These are phyloP conservation scores for Trichonephila inaurata DNA, from an alignment of 1,140 invertebrate species.

Conservation along the genomic window DNA sequence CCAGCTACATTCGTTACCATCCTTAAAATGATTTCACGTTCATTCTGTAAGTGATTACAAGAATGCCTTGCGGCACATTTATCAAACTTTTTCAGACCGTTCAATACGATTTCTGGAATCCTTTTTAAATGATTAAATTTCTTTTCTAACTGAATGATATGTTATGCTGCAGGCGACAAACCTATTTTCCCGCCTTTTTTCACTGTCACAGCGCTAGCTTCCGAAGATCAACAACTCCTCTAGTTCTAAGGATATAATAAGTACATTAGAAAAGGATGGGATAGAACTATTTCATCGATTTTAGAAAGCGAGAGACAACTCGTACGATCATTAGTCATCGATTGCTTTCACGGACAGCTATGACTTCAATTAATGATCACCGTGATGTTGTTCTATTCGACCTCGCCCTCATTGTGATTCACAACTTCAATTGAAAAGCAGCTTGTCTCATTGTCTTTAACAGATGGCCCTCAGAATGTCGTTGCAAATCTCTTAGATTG, in stretches of 20 bases:
- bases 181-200: neutral
- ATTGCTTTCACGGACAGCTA: conserved; percentile 30
- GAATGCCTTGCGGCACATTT: too few relatives aligned
- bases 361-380: conserved; percentile 13
- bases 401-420: neutral
- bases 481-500: too few relatives aligned
- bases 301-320: neutral
- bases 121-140: conserved; percentile 12
- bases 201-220: neutral
- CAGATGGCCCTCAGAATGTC: neutral
- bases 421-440: neutral
- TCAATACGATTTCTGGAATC: too few relatives aligned
- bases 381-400: neutral
- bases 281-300: conserved; percentile 10
- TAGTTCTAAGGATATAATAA: neutral
- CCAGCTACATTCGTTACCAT: too few relatives aligned
- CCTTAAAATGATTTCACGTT: too few relatives aligned
- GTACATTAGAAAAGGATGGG: neutral
- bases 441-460: neutral
- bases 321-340: neutral
- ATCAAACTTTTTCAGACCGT: too few relatives aligned
- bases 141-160: neutral
- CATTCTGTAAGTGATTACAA: too few relatives aligned
- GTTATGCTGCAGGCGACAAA: too few relatives aligned
- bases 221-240: neutral